Conservation (phyloP, 2,888 invertebrate species). For the Tinea pellionella region DNA sequence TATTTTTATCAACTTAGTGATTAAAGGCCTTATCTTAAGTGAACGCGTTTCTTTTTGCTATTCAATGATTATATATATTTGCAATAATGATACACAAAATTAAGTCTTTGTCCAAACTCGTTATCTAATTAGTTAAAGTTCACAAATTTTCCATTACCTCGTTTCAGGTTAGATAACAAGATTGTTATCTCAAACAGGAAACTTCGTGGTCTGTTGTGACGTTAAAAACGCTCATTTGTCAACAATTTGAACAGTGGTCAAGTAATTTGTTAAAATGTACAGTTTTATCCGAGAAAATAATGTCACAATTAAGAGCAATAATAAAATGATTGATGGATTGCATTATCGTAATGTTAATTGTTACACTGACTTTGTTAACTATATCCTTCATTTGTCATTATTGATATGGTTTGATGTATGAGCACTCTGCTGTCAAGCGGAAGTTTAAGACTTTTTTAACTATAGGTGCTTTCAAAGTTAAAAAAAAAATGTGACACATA, state of each 20-base stretch:
- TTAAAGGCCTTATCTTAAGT: background rate
- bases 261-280: conserved; percentile 19
- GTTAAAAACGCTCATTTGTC: conserved; percentile 24
- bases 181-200: conserved; percentile 33
- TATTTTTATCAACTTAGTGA: background rate
- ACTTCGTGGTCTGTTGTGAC: conserved; percentile 19
- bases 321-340: conserved; percentile 13
- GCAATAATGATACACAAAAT: background rate
- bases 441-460: background rate
- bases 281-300: background rate
- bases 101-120: conserved; percentile 8
- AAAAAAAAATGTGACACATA: too few species aligned
- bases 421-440: background rate
- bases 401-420: background rate
- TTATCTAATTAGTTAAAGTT: conserved; percentile 24
- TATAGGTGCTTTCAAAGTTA: too few species aligned
- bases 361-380: conserved; percentile 12
- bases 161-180: conserved; percentile 20
- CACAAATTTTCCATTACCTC: conserved; percentile 27
- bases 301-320: background rate
- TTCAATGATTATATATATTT: background rate
- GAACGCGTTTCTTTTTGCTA: background rate
- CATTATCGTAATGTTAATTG: conserved; percentile 16
- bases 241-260: conserved; percentile 18
- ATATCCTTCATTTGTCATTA: conserved; percentile 16